phyloP scores from a whole-genome alignment of 2,113 vertebrate genomes.

The Pachycephala philippinensis region DNA sequence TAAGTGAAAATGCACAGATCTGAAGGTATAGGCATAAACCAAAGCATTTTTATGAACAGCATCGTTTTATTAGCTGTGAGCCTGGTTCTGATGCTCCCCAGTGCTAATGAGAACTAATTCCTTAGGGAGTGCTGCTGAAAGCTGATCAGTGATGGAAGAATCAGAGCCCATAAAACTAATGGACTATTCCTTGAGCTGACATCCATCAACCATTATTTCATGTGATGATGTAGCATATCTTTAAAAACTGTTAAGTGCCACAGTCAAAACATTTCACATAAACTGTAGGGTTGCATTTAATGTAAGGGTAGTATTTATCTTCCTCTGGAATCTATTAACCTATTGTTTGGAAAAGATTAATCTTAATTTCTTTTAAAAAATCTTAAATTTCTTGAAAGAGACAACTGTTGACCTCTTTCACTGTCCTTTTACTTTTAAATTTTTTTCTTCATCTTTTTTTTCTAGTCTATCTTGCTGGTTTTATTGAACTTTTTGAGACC shows the following conservation, averaged over 20 bases:
- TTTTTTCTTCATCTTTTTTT: not conserved
- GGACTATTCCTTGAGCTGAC: not conserved
- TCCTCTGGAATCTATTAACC: not conserved
- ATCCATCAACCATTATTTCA: not conserved
- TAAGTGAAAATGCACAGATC: not conserved
- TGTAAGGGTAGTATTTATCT: not conserved
- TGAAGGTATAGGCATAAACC: not conserved
- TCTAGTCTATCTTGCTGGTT: not conserved
- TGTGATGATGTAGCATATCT: not conserved
- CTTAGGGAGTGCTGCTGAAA: not conserved
- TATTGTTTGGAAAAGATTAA: not conserved
- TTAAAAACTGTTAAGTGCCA: not conserved
- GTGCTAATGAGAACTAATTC: not conserved
- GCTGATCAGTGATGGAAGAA: not conserved
- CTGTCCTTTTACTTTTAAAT: not conserved
- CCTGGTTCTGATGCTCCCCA: not conserved
- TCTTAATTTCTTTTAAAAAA: not conserved
- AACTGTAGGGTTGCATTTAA: not conserved
- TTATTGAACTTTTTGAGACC: not conserved
- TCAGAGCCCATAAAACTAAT: not conserved
- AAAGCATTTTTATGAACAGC: not conserved
- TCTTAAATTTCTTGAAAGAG: not conserved
- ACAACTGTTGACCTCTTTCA: not conserved
- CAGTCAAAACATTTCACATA: not conserved
- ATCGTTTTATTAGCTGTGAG: not conserved